Conservation (phyloP, 2,888 invertebrate genomes). For the Hemithea aestivaria region DNA sequence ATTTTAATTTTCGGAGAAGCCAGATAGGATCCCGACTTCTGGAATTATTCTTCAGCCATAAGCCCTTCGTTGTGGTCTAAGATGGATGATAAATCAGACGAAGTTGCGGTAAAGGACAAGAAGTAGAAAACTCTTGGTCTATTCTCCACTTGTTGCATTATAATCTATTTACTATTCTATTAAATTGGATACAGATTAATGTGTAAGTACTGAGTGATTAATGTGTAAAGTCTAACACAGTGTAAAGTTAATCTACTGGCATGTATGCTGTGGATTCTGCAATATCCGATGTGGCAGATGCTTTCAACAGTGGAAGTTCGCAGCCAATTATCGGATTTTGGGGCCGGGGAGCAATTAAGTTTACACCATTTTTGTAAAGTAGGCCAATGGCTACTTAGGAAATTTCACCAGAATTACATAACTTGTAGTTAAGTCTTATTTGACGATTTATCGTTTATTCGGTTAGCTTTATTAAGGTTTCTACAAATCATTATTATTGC, state of each 20-base stretch:
- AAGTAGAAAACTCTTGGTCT: too few species aligned
- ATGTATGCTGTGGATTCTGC: conserved; percentile 23
- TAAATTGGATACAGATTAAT: too few species aligned
- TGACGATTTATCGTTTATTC: conserved; percentile 8
- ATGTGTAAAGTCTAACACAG: too few species aligned
- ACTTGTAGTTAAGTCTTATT: conserved; percentile 12
- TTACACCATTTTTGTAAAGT: conserved; percentile 22
- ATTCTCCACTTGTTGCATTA: too few species aligned
- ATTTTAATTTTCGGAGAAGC: too few species aligned
- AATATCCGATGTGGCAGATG: conserved; percentile 42
- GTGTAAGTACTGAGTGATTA: too few species aligned
- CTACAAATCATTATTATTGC: conserved; percentile 5
- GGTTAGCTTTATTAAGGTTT: conserved; percentile 10
- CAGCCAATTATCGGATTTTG: conserved; percentile 42
- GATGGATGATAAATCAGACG: too few species aligned
- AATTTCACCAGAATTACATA: conserved; percentile 16
- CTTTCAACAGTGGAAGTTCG: conserved; percentile 49
- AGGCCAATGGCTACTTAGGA: conserved; percentile 19
- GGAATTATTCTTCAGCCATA: too few species aligned
- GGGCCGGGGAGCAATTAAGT: conserved; percentile 34
- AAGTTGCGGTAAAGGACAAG: too few species aligned
- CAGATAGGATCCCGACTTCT: too few species aligned
- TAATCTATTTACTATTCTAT: too few species aligned
- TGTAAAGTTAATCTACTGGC: conserved; percentile 13
- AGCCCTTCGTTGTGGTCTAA: too few species aligned